phyloP scores from a whole-genome alignment of 1,140 invertebrate genomes.

The Wasmannia auropunctata region DNA sequence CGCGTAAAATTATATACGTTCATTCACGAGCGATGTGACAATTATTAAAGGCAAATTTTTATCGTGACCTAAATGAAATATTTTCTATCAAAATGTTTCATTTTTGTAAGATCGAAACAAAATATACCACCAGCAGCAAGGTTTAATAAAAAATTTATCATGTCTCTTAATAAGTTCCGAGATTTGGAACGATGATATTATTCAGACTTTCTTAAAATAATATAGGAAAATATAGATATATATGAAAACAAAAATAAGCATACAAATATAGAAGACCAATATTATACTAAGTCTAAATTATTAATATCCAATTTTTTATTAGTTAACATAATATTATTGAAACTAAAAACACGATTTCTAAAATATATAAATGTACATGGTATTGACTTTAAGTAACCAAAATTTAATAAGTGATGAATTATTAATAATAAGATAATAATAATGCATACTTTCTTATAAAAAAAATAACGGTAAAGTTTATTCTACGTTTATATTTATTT shows the following conservation, averaged over 20 bases:
- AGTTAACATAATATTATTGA: not conserved
- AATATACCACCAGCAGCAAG: not conserved
- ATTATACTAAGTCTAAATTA: not conserved
- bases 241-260: not conserved
- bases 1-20: not conserved
- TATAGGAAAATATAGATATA: not conserved
- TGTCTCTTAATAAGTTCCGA: too few relatives aligned
- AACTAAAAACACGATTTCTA: not conserved
- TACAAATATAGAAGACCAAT: not conserved
- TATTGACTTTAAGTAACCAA: not conserved
- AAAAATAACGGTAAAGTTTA: not conserved
- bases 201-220: not conserved
- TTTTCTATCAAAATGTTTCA: not conserved
- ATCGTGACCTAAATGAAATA: not conserved
- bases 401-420: not conserved
- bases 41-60: not conserved
- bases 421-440: not conserved
- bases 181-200: not conserved
- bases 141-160: too few relatives aligned
- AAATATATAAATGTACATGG: not conserved
- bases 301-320: not conserved
- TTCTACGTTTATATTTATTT: not conserved
- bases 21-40: not conserved
- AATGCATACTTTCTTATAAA: not conserved
- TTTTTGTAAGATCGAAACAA: not conserved